These are phyloP conservation scores for Diaprepes abbreviatus DNA, from an alignment of 2,888 invertebrate genomes.

Conservation along the genomic window DNA sequence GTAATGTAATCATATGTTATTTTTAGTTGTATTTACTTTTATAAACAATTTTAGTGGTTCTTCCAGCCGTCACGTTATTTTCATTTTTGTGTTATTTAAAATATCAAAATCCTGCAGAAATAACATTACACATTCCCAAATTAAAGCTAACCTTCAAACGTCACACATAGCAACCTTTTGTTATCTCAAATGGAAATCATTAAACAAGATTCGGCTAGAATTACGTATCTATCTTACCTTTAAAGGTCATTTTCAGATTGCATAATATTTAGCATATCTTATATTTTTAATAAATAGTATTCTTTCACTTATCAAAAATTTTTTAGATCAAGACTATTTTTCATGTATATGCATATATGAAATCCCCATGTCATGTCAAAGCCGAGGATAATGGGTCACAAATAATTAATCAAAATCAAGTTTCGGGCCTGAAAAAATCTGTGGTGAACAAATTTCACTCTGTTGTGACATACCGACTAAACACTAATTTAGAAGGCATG, in stretches of 20 bases:
- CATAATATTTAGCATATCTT: not conserved
- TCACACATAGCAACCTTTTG: constrained; percentile 5
- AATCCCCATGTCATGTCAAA: constrained; percentile 24
- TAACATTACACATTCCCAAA: no score
- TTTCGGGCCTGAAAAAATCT: constrained; percentile 24
- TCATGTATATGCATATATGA: constrained; percentile 19
- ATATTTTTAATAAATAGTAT: constrained; percentile 12
- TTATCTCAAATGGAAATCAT: constrained; percentile 19
- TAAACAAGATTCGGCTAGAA: constrained; percentile 7
- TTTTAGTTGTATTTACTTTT: no score
- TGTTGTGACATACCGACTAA: constrained; percentile 44
- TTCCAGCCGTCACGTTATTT: no score
- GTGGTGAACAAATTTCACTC: constrained; percentile 35
- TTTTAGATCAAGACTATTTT: constrained; percentile 22
- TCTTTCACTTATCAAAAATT: constrained; percentile 14
- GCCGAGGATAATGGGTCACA: constrained; percentile 14
- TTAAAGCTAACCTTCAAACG: constrained; percentile 9
- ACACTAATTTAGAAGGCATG: constrained; percentile 24
- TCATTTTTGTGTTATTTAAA: no score
- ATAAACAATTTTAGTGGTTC: no score
- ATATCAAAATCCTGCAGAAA: no score
- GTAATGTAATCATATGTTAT: no score
- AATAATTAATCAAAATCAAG: constrained; percentile 42
- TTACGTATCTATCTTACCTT: not conserved
- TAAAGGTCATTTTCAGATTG: constrained; percentile 21